Evolutionary conservation across 1,140 invertebrate species (phyloP), one percentile per base, ranked within the genome.

Genomic region (Popillia japonica): DNA sequence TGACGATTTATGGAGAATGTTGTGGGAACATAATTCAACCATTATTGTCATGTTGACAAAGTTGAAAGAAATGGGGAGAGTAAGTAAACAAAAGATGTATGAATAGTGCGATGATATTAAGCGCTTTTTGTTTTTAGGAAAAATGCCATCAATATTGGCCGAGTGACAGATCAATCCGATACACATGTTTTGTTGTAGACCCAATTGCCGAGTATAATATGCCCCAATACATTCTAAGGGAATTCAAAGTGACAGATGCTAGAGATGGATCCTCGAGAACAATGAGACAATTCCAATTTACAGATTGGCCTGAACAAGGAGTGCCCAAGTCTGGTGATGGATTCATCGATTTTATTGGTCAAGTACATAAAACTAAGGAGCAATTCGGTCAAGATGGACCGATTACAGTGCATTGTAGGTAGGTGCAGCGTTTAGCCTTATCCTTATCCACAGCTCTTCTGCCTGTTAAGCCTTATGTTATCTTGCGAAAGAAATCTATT

Each of bases 121-220:
- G 42, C 6, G 80, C 83, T 72, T 8, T 68, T 68, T 78, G 41
- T 79, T 83, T 87, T 14, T 85, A 97, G 94, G 98, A 99, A 87
- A 99, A 99, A 89, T 99, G 98, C 86, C 96, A 98, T 86, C 97
- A 99, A 84, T 99, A 99, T 86, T 99, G 99, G 99, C 99, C 99
- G 0, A 96, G 94, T 82, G 98, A 99, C 85, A 90, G 97, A 81
- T 98, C 97, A 23, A 95, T 97, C 41, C 92, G 97, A 75, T 99
- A 99, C 87, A 95, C 98, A 86, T 98, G 96, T 87, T 98, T 97
- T 89, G 96, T 99, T 11, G 98, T 99, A 0, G 98, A 99, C 88
- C 98, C 98, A 0, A 98, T 99, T 81, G 97, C 98, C 3, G 99
- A 99, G 86, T 99, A 99, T 87, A 99, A 99, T 87, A 99, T 99